Evolutionary conservation across 1,140 invertebrate species (phyloP), one percentile per base, ranked within the genome.

Genomic region (Pogonus chalceus): DNA sequence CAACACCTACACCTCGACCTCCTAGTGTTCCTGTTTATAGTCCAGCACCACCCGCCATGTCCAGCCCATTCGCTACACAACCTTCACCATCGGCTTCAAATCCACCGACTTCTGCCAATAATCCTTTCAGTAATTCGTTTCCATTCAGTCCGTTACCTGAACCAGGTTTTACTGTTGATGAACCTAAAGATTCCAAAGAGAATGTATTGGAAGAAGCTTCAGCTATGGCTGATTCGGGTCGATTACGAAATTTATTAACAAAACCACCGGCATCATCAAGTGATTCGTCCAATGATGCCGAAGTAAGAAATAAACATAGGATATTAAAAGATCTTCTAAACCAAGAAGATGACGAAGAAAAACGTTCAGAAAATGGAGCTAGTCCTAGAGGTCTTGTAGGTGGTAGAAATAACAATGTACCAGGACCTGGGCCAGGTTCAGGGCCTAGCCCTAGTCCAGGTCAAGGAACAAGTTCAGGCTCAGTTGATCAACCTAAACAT

Each of bases 261-360:
- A 67, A 69, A 35, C 66, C 66, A 23, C 67, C 67, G n/a, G 69
- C 64, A 16, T 66, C 67, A 35, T 83, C 84, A 0, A 37, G 75
- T 84, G 48, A 79, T 79, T 61, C 71, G 85, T 51, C 72, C 84
- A 47, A 85, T 79, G 59, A 71, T 58, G 62, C 69, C 23, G 53
- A 69, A 49, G 68, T 65, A 52, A 65, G 68, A 39, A 75, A 75
- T 54, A 72, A 77, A 50, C 69, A 82, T 67, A 68, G 70, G 56
- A 88, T 90, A 65, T 70, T 90, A 37, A 89, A 90, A 67, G 83
- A 79, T 52, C 69, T 92, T 64, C 71, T 92, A 37, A 88, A 90
- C 67, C 82, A 87, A 63, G 82, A 86, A 53, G 90, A 93, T 57
- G 89, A 92, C 52, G 84, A 88, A 54, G 84, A 87, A 67, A 69